These are phyloP conservation scores for Spatulosminthurus flaviceps DNA, from an alignment of 2,888 invertebrate genomes.

Conservation along the genomic window DNA sequence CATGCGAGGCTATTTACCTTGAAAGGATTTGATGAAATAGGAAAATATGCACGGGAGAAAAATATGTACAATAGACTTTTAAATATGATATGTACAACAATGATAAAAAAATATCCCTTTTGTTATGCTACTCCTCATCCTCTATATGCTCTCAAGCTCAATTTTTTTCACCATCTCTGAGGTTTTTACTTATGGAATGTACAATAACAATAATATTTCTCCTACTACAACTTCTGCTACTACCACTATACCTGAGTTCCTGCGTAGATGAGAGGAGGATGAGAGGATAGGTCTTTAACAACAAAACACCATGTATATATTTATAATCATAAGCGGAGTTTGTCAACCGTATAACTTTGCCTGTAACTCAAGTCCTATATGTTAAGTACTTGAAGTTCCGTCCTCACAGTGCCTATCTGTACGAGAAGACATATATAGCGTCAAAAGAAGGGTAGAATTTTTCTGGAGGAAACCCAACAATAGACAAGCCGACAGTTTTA, in stretches of 20 bases:
- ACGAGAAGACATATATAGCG: neutral
- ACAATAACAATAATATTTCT: too few relatives aligned
- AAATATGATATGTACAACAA: neutral
- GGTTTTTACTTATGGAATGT: neutral
- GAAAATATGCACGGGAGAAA: neutral
- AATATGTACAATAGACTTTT: conserved; percentile 27
- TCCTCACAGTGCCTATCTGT: neutral
- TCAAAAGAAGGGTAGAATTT: too few relatives aligned
- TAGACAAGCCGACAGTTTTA: too few relatives aligned
- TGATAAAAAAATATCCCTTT: conserved; percentile 6
- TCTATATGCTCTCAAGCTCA: too few relatives aligned
- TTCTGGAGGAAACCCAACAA: too few relatives aligned
- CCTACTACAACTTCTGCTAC: too few relatives aligned
- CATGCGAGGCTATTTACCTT: conserved; percentile 33
- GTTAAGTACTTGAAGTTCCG: neutral
- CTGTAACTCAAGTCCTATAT: neutral
- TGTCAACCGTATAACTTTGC: conserved; percentile 10
- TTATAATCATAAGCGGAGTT: neutral
- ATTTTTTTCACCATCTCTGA: neutral
- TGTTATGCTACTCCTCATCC: neutral
- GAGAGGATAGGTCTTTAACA: neutral
- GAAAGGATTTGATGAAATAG: conserved; percentile 24
- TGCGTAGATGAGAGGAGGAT: too few relatives aligned
- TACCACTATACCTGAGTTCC: too few relatives aligned
- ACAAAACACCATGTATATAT: too few relatives aligned